Conservation (phyloP, 2,113 vertebrate genomes). For the Ptyas mucosa region DNA sequence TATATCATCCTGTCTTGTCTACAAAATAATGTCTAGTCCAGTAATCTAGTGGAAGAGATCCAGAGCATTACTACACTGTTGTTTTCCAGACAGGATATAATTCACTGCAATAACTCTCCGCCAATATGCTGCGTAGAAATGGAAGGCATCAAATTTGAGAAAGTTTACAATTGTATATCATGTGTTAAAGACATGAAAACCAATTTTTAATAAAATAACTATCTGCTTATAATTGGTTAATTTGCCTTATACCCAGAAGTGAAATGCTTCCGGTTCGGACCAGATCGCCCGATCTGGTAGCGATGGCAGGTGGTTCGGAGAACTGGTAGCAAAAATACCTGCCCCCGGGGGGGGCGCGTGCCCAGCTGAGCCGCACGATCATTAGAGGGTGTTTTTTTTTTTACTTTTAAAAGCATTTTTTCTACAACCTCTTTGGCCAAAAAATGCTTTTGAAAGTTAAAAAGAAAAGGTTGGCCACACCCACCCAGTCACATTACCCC, state of each 20-base stretch:
- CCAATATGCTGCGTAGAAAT: background rate
- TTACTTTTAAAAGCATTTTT: too few relatives aligned
- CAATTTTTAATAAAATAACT: background rate
- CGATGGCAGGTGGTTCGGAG: too few relatives aligned
- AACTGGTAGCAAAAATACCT: too few relatives aligned
- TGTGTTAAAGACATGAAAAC: background rate
- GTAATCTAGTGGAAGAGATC: background rate
- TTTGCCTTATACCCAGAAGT: background rate
- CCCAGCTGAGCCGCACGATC: too few relatives aligned
- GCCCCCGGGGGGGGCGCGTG: too few relatives aligned
- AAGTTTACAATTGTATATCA: background rate
- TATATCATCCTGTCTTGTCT: background rate
- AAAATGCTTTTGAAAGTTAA: too few relatives aligned
- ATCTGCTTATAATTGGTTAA: background rate
- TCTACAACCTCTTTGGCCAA: too few relatives aligned
- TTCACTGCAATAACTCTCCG: background rate
- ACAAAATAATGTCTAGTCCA: background rate
- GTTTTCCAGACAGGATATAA: background rate
- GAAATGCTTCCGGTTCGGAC: too few relatives aligned
- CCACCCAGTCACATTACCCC: too few relatives aligned
- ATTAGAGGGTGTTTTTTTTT: too few relatives aligned
- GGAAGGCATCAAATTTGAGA: background rate
- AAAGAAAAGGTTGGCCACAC: too few relatives aligned
- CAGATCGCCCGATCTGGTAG: too few relatives aligned
- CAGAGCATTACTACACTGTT: background rate